Evolutionary conservation across 1,140 invertebrate species (phyloP).

Genomic region (Zaprionus africanus): DNA sequence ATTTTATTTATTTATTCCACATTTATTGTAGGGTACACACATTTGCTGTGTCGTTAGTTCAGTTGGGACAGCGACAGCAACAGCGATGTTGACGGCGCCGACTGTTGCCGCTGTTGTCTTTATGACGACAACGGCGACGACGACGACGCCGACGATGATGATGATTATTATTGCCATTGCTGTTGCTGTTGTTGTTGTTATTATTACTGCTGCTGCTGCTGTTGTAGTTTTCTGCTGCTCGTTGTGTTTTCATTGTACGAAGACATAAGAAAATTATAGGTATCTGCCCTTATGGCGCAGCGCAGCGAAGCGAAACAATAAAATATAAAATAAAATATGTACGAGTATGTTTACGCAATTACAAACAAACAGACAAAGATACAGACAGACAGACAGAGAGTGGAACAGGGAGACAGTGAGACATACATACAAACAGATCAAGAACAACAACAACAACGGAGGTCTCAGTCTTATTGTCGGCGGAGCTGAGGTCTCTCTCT

Average conservation of each 20-base stretch:
- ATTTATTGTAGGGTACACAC: conserved; percentile 73
- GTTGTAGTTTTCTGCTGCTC: conserved; percentile 36
- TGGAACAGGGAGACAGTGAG: conserved; percentile 15
- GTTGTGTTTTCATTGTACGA: conserved; percentile 78
- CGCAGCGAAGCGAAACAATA: conserved; percentile 84
- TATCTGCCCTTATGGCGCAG: conserved; percentile 83
- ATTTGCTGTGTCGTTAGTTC: conserved; percentile 72
- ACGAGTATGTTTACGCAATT: conserved; percentile 82
- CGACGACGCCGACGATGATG: conserved; percentile 19
- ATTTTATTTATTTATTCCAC: conserved; percentile 82
- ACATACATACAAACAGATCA: conserved; percentile 33
- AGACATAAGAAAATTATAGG: conserved; percentile 84
- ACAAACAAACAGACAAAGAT: conserved; percentile 63
- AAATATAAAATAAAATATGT: conserved; percentile 83
- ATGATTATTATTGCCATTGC: conserved; percentile 61
- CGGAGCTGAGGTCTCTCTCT: conserved; percentile 12
- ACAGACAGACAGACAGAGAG: conserved; percentile 36
- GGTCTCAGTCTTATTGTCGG: background rate
- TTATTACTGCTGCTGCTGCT: conserved; percentile 29
- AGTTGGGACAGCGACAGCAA: conserved; percentile 50
- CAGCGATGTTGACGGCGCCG: background rate
- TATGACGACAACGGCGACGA: conserved; percentile 51
- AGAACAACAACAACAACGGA: conserved; percentile 28
- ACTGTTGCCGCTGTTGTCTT: conserved; percentile 54
- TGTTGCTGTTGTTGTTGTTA: conserved; percentile 29